Percentiles rank a stretch among this genome's conserved stretches.
Conservation (phyloP, 1,140 invertebrate genomes). For the Drosophila obscura region DNA sequence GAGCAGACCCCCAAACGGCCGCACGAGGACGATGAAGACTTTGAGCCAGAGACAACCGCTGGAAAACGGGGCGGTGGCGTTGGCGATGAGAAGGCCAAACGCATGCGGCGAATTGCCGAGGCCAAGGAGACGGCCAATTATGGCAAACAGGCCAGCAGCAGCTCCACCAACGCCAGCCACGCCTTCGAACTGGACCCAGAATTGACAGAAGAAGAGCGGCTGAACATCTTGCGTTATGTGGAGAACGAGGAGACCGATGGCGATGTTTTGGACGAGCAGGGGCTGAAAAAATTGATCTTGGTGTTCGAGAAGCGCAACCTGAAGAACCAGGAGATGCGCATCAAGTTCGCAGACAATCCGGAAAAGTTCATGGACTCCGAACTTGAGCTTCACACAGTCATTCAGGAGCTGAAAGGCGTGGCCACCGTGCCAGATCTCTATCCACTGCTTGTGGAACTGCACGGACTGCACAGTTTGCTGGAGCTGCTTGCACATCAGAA, state of each 20-base stretch:
- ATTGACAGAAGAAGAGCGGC: slow-evolving; percentile 88
- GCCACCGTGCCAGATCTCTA: slow-evolving; percentile 98
- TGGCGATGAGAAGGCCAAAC: slow-evolving; percentile 71
- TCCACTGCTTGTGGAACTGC: slow-evolving; percentile 94
- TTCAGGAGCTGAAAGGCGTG: slow-evolving; percentile 97
- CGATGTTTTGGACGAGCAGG: slow-evolving; percentile 92
- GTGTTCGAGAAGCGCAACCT: slow-evolving; percentile 97
- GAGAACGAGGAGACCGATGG: slow-evolving; percentile 92
- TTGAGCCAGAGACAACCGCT: slow-evolving; percentile 46
- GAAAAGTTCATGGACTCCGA: slow-evolving; percentile 99
- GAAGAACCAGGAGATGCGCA: slow-evolving; percentile 98
- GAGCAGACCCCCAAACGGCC: slow-evolving; percentile 91
- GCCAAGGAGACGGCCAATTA: slow-evolving; percentile 84
- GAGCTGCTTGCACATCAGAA: slow-evolving; percentile 98
- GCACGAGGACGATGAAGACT: slow-evolving; percentile 86
- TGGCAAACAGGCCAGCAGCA: slow-evolving; percentile 82
- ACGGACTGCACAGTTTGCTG: slow-evolving; percentile 94
- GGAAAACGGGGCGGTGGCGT: slow-evolving; percentile 57
- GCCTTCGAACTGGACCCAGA: slow-evolving; percentile 84
- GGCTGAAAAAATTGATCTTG: slow-evolving; percentile 94
- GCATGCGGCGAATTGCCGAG: slow-evolving; percentile 78
- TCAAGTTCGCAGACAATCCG: slow-evolving; percentile 98
- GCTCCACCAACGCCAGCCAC: slow-evolving; percentile 29
- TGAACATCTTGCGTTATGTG: slow-evolving; percentile 92
- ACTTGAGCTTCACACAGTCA: slow-evolving; percentile 95